Evolutionary conservation across 2,888 invertebrate genomes (phyloP).

Genomic region (Chaetogeoica ovagalla): DNA sequence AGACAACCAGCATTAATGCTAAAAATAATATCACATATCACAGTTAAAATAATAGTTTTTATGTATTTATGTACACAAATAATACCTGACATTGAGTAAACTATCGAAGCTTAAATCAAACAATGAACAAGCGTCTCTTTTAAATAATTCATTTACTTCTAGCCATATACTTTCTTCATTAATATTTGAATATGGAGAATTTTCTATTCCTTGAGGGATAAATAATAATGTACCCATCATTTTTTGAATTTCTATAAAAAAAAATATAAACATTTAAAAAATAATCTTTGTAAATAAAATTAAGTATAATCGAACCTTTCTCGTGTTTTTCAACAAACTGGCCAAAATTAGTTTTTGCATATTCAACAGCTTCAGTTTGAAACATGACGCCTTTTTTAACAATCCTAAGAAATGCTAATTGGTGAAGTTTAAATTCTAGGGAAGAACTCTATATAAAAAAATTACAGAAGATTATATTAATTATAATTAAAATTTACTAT

Average conservation of each 20-base stretch:
- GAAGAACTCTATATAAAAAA: slow-evolving; percentile 64
- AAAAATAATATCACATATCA: not conserved
- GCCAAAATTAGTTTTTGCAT: slow-evolving; percentile 83
- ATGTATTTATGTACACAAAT: not conserved
- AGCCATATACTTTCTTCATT: slow-evolving; percentile 77
- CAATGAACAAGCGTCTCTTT: slow-evolving; percentile 87
- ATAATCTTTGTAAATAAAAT: slow-evolving; percentile 65
- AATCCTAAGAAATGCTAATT: slow-evolving; percentile 77
- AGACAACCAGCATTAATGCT: slow-evolving; percentile 89
- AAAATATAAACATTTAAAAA: slow-evolving; percentile 43
- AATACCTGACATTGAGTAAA: slow-evolving; percentile 81
- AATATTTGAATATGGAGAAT: slow-evolving; percentile 78
- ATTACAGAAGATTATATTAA: not conserved
- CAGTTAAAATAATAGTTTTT: too few relatives aligned
- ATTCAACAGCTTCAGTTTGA: slow-evolving; percentile 82
- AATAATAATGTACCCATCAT: slow-evolving; percentile 85
- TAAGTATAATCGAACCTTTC: slow-evolving; percentile 64
- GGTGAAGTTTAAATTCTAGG: slow-evolving; percentile 80
- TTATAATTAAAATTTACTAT: too few relatives aligned
- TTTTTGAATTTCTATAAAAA: slow-evolving; percentile 72
- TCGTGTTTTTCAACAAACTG: slow-evolving; percentile 77
- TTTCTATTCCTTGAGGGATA: slow-evolving; percentile 74
- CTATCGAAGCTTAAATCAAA: slow-evolving; percentile 87
- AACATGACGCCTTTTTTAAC: slow-evolving; percentile 68
- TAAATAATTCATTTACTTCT: slow-evolving; percentile 86